phyloP scores from a whole-genome alignment of 2,113 vertebrate genomes.

The Odocoileus virginianus region DNA sequence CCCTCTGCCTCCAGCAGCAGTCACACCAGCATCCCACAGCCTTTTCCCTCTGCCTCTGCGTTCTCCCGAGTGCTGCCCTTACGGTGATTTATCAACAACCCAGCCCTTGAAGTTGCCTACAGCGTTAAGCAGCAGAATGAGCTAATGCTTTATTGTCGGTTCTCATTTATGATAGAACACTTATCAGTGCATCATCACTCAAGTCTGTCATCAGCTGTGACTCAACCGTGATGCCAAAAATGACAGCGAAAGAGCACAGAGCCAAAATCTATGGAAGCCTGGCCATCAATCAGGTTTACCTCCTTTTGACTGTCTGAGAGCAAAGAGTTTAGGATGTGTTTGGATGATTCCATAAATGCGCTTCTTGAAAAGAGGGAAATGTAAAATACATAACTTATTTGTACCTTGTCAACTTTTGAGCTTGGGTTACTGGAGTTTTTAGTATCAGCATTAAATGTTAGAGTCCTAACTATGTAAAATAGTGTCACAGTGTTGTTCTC shows the following conservation, averaged over 20 bases:
- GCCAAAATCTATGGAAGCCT: accelerated
- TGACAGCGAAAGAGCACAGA: background rate
- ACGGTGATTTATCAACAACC: too few species aligned
- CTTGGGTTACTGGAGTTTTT: background rate
- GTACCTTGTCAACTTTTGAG: background rate
- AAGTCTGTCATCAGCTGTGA: background rate
- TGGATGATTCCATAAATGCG: background rate
- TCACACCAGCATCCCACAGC: accelerated
- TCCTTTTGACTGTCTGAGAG: background rate
- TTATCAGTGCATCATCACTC: accelerated
- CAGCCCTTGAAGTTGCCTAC: accelerated
- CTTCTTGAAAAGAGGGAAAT: background rate
- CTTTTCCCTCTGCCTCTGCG: accelerated
- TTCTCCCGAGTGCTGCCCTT: too few species aligned
- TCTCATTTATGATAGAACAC: background rate
- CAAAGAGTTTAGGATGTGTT: background rate
- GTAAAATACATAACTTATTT: background rate
- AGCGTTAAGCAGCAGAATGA: accelerated
- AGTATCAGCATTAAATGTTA: background rate
- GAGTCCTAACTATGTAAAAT: background rate
- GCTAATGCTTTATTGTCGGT: accelerated
- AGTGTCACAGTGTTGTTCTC: background rate
- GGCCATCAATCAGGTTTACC: accelerated
- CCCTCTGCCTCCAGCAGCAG: too few species aligned
- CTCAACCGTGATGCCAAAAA: accelerated